Base-by-base conservation (phyloP, 2,888 invertebrate genomes). In the Caenorhabditis angaria region DNA sequence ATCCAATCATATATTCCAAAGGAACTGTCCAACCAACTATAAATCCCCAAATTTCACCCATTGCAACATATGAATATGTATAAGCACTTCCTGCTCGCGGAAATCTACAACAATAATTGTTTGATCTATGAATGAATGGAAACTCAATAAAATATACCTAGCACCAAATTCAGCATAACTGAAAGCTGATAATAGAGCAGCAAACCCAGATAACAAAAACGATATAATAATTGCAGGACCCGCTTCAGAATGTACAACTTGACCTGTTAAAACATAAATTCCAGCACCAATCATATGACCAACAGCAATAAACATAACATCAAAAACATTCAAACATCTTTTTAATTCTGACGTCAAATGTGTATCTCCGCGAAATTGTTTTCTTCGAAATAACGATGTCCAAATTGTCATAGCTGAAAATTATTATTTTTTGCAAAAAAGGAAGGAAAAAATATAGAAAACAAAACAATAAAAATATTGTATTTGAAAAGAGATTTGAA, bases 41-140 rank as follows among this genome's bases (percentile, higher is more conserved):
- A 90, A 95, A 96, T 70, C 95, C 95, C 87, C 95, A 92, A 88
- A 95, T 93, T 89, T 96, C 95, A 54, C 96, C 96, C 67, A 95
- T 94, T 2, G 94, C 94, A 75, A 95, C 94, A 89, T 95, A 96
- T 80, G 94, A 93, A 91, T 96, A 96, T 91, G 94, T 94, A 75
- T 89, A 89, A 24, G 89, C 88, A 3, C 88, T 89, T 18, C 88
- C 94, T 0, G 94, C 94, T 85, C 92, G 92, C 0, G 94, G 94
- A 0, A 94, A 94, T 69, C 80, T 81, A n/a, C n/a, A n/a, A n/a
- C n/a, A n/a, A n/a, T n/a, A n/a, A n/a, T n/a, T n/a, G n/a, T 53
- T 20, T 20, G 48, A 48, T 48, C 35, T 35, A 35, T 35, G 35
- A 14, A 20, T n/a, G n/a, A 48, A 48, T 14, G 48, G 24, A 51